These are phyloP conservation scores for Ceyx cyanopectus DNA, from an alignment of 2,113 vertebrate species.

Conservation along the genomic window DNA sequence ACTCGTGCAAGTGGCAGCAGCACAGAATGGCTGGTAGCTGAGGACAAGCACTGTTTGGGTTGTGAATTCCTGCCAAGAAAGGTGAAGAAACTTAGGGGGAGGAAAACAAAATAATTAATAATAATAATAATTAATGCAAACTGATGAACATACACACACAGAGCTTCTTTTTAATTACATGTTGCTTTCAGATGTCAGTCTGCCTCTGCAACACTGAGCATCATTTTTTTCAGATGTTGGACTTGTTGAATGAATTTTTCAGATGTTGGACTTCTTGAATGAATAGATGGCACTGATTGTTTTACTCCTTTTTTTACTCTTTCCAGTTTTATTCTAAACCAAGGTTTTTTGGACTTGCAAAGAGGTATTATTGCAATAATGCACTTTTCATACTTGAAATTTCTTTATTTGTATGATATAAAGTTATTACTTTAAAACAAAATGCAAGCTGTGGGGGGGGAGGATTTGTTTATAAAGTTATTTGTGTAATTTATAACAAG, in stretches of 20 bases:
- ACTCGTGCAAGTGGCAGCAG: slow-evolving; percentile 91
- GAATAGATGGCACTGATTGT: slow-evolving; percentile 82
- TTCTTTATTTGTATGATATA: slow-evolving; percentile 86
- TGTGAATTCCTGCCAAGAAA: slow-evolving; percentile 45
- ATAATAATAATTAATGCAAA: slow-evolving; percentile 16
- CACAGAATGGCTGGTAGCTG: slow-evolving; percentile 86
- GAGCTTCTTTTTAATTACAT: slow-evolving; percentile 72
- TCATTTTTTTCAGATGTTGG: slow-evolving; percentile 75
- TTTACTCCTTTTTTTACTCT: slow-evolving; percentile 80
- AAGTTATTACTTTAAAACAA: slow-evolving; percentile 84
- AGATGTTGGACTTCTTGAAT: slow-evolving; percentile 78
- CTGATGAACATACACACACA: slow-evolving; percentile 34
- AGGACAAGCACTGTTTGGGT: background rate
- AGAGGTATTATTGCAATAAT: slow-evolving; percentile 99
- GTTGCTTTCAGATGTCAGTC: slow-evolving; percentile 78
- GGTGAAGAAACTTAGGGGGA: slow-evolving; percentile 54
- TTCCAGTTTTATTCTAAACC: slow-evolving; percentile 98
- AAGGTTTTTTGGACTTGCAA: slow-evolving; percentile 97
- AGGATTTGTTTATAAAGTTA: slow-evolving; percentile 81
- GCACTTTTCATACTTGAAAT: slow-evolving; percentile 99
- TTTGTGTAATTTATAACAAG: slow-evolving; percentile 86
- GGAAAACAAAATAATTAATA: background rate
- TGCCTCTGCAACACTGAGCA: slow-evolving; percentile 78
- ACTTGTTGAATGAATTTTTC: slow-evolving; percentile 77
- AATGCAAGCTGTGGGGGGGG: slow-evolving; percentile 76